These are phyloP conservation scores for Phrixothrix hirtus DNA, from an alignment of 2,888 invertebrate genomes.

Conservation along the genomic window DNA sequence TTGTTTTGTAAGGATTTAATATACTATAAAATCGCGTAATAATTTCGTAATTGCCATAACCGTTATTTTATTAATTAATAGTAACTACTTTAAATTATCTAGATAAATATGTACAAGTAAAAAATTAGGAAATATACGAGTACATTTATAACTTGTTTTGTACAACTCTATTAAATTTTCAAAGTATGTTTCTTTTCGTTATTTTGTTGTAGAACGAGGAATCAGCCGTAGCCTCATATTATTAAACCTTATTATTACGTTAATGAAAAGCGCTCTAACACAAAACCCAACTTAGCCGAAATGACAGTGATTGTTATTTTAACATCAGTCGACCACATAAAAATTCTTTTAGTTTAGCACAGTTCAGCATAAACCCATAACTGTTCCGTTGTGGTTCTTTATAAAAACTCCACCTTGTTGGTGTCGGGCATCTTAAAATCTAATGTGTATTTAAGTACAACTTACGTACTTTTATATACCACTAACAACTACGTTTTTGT, in stretches of 20 bases:
- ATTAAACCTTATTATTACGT: constrained; percentile 43
- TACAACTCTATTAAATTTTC: background rate
- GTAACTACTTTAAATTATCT: no score
- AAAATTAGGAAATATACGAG: no score
- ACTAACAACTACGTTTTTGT: constrained; percentile 37
- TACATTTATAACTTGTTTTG: no score
- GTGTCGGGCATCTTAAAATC: constrained; percentile 39
- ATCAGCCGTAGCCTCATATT: constrained; percentile 17
- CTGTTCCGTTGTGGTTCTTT: constrained; percentile 28
- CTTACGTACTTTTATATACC: constrained; percentile 32
- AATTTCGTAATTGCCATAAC: no score
- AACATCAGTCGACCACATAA: constrained; percentile 36
- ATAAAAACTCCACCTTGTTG: constrained; percentile 34
- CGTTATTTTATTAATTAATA: background rate
- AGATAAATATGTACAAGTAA: no score
- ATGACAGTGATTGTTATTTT: constrained; percentile 51
- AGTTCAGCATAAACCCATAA: background rate
- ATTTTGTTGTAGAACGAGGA: background rate
- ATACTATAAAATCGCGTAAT: no score
- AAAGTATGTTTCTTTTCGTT: background rate
- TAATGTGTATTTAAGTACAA: constrained; percentile 48
- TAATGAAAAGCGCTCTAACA: constrained; percentile 51
- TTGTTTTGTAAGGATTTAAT: no score
- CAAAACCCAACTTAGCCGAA: constrained; percentile 43
- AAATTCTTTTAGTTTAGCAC: background rate